phyloP scores from a whole-genome alignment of 1,140 invertebrate species.

The Dendroctonus ponderosae region DNA sequence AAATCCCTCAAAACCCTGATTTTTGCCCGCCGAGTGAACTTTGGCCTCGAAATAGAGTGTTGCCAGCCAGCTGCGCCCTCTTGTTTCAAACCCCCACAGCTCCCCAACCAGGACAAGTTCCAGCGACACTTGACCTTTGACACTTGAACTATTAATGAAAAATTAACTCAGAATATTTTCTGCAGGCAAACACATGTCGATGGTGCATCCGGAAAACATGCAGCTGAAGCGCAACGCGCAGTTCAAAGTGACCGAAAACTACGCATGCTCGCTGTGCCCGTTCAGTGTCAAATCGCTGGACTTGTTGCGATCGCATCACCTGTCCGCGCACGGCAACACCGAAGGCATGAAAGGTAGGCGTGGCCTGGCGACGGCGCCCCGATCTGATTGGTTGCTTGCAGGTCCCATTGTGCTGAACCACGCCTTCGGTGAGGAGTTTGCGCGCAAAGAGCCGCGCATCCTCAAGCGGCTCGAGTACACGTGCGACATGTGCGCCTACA shows the following conservation, averaged over 20 bases:
- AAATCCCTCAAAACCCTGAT: too few relatives aligned
- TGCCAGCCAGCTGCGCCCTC: too few relatives aligned
- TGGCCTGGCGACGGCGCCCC: too few relatives aligned
- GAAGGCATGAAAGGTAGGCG: neutral
- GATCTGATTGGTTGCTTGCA: constrained; percentile 2
- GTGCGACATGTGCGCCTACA: constrained; percentile 35
- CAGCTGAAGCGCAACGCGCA: neutral
- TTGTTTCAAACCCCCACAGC: too few relatives aligned
- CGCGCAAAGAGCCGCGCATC: constrained; percentile 8
- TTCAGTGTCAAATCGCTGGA: constrained; percentile 27
- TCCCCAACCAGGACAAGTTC: too few relatives aligned
- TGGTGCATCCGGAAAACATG: constrained; percentile 26
- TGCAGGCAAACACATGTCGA: constrained; percentile 29
- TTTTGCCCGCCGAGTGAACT: too few relatives aligned
- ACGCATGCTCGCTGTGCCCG: constrained; percentile 26
- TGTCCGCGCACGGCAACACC: constrained; percentile 15
- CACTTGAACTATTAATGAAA: neutral
- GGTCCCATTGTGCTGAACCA: constrained; percentile 21
- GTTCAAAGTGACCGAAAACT: constrained; percentile 27
- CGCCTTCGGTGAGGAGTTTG: constrained; percentile 6
- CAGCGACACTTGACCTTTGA: neutral
- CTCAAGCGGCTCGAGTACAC: constrained; percentile 22
- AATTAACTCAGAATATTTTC: neutral
- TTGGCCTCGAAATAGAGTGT: too few relatives aligned
- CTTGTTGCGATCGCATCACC: constrained; percentile 26